These are phyloP conservation scores for Aphidius colemani DNA, from an alignment of 2,888 invertebrate genomes.

Conservation along the genomic window DNA sequence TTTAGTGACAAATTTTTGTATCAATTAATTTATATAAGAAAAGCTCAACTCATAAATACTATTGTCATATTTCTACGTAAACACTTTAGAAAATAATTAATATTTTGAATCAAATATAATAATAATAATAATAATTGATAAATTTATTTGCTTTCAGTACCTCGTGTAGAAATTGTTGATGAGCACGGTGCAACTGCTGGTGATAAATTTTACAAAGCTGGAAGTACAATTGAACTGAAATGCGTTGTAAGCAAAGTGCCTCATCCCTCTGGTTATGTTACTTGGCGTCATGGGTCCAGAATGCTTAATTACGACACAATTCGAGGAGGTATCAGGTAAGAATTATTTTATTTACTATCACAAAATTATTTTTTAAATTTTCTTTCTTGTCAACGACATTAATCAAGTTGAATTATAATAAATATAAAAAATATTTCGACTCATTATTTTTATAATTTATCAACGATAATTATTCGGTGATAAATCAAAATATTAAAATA, in stretches of 20 bases:
- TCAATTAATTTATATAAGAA: too few species aligned
- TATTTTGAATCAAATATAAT: too few species aligned
- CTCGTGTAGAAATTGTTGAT: constrained; percentile 80
- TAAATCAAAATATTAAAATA: too few species aligned
- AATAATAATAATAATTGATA: background rate
- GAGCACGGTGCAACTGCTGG: constrained; percentile 76
- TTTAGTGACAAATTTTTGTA: too few species aligned
- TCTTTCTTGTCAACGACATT: too few species aligned
- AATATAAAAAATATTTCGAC: too few species aligned
- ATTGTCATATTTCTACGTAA: too few species aligned
- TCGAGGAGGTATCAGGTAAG: constrained; percentile 80
- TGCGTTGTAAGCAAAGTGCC: constrained; percentile 82
- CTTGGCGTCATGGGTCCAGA: constrained; percentile 78
- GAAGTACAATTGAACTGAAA: constrained; percentile 80
- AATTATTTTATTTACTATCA: constrained; percentile 6
- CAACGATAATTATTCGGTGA: too few species aligned
- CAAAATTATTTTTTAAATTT: background rate
- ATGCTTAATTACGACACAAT: constrained; percentile 80
- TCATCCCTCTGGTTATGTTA: constrained; percentile 74
- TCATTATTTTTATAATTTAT: too few species aligned
- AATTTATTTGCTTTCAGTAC: constrained; percentile 65
- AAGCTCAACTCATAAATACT: too few species aligned
- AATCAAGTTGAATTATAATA: too few species aligned
- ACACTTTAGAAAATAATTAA: too few species aligned
- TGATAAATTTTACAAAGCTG: constrained; percentile 83